A percentile compares a stretch with the other conserved stretches of the same genome.
phyloP scores from a whole-genome alignment of 2,797 vertebrate species.

The Smutsia gigantea region DNA sequence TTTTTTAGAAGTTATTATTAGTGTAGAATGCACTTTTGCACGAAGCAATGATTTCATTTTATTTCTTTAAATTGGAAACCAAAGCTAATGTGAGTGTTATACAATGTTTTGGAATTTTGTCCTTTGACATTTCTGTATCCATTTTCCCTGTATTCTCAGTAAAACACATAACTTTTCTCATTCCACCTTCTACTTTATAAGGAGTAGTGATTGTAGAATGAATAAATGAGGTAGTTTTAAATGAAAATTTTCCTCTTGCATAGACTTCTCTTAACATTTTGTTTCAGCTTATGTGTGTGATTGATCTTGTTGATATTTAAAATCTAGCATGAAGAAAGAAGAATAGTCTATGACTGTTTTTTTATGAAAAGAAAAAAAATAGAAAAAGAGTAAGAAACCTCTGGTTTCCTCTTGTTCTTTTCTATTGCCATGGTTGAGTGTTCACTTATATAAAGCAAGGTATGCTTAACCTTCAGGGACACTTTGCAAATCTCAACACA shows the following conservation, averaged over 20 bases:
- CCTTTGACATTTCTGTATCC: neutral
- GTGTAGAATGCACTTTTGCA: neutral
- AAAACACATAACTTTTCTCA: neutral
- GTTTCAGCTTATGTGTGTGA: neutral
- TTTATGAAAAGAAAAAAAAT: neutral
- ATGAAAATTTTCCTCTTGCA: neutral
- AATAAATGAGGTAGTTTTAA: neutral
- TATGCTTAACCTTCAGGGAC: neutral
- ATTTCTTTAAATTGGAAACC: neutral
- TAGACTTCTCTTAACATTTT: conserved; percentile 9
- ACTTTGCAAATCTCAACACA: neutral
- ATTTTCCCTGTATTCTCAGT: neutral
- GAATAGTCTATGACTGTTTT: neutral
- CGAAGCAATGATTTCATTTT: neutral
- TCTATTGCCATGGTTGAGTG: neutral
- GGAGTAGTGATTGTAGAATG: neutral
- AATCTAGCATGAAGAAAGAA: neutral
- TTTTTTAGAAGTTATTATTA: conserved; percentile 15
- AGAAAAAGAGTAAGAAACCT: neutral
- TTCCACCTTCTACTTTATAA: neutral
- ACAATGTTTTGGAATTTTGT: neutral
- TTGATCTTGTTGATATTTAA: conserved; percentile 21
- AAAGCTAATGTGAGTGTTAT: neutral
- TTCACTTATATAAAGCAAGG: neutral
- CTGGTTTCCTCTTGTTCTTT: neutral